phyloP scores from a whole-genome alignment of 2,113 vertebrate genomes.

The Kryptolebias marmoratus region DNA sequence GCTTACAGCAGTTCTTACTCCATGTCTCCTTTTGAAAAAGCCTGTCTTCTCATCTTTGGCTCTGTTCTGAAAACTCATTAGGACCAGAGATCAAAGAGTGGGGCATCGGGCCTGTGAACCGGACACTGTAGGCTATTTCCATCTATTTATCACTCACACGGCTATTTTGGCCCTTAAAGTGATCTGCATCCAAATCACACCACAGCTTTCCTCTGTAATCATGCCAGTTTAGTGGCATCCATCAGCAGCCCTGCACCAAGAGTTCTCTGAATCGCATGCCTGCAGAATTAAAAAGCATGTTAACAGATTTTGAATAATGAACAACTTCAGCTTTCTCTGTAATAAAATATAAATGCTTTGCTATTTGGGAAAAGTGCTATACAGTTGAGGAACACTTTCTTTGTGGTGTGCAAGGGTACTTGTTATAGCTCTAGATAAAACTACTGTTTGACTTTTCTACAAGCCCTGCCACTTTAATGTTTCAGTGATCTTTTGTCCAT shows the following conservation, averaged over 20 bases:
- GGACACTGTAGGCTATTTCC: slow-evolving; percentile 69
- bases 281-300: slow-evolving; percentile 31
- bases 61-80: slow-evolving; percentile 78
- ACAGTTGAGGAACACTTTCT: background rate
- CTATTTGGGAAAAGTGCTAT: background rate
- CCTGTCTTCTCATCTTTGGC: slow-evolving; percentile 70
- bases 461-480: background rate
- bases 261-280: slow-evolving; percentile 7
- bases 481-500: too few relatives aligned
- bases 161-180: slow-evolving; percentile 64
- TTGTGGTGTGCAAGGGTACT: background rate
- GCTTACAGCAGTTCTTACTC: slow-evolving; percentile 56
- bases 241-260: slow-evolving; percentile 25
- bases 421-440: background rate
- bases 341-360: background rate
- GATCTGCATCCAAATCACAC: slow-evolving; percentile 61
- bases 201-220: slow-evolving; percentile 60
- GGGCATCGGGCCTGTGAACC: slow-evolving; percentile 63
- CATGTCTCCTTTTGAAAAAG: slow-evolving; percentile 67
- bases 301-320: slow-evolving; percentile 7
- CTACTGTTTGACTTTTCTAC: background rate
- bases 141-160: slow-evolving; percentile 66
- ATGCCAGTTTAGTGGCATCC: slow-evolving; percentile 55
- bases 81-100: slow-evolving; percentile 75
- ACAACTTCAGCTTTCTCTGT: slow-evolving; percentile 6